Evolutionary conservation across 2,113 vertebrate genomes (phyloP).

Genomic region (Talpa occidentalis): DNA sequence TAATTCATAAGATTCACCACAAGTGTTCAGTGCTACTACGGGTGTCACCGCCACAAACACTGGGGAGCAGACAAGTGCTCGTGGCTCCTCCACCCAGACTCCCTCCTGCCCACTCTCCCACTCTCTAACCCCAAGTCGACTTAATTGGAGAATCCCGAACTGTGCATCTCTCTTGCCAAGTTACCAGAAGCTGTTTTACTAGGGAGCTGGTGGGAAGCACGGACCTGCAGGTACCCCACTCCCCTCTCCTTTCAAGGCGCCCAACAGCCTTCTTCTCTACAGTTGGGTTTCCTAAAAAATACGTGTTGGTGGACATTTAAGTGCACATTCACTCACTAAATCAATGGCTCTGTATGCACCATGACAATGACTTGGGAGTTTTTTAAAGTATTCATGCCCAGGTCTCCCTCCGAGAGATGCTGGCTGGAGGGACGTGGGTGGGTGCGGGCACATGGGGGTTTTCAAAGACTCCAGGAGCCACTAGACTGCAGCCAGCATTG

Average conservation of each 20-base stretch:
- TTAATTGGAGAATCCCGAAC: background rate
- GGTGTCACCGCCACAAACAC: fast-evolving
- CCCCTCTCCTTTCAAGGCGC: background rate
- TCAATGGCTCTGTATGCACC: background rate
- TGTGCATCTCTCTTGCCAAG: background rate
- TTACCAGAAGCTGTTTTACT: background rate
- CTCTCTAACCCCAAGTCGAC: background rate
- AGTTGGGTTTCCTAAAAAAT: background rate
- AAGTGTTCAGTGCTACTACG: background rate
- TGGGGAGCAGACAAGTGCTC: background rate
- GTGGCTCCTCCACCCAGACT: background rate
- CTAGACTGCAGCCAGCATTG: no score
- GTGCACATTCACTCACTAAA: background rate
- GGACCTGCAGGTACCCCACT: no score
- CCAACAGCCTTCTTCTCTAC: background rate
- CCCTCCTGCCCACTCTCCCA: background rate
- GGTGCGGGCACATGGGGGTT: background rate
- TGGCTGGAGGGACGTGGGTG: background rate
- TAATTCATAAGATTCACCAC: background rate
- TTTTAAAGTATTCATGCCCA: background rate
- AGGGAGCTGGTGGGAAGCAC: background rate
- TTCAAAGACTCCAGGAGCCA: background rate
- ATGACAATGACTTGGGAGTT: background rate
- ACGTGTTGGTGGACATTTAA: background rate
- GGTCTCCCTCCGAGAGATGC: background rate